Conservation (phyloP, 1,140 invertebrate species). For the Sinella curviseta region DNA sequence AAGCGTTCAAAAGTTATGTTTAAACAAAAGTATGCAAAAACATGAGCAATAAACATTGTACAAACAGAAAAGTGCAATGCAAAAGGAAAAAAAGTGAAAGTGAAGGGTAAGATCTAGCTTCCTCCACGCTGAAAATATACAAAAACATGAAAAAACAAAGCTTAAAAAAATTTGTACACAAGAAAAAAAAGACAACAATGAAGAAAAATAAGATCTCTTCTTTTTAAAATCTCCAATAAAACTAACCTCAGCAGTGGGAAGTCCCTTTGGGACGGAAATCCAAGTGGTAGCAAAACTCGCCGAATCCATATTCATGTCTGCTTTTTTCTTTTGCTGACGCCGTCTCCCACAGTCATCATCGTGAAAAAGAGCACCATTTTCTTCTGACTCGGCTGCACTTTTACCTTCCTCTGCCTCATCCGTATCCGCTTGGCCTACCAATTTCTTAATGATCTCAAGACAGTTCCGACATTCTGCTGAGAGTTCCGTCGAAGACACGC, state of each 20-base stretch:
- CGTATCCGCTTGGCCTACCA: conserved; percentile 27
- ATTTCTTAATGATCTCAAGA: conserved; percentile 46
- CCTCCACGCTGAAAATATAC: conserved; percentile 18
- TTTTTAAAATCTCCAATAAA: neutral
- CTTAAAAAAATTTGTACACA: neutral
- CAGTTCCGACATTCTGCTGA: conserved; percentile 48
- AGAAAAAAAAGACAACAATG: neutral
- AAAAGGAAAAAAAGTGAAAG: conserved; percentile 6
- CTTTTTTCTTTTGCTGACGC: neutral
- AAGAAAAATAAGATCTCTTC: neutral
- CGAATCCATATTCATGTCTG: conserved; percentile 1
- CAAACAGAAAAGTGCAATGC: too few species aligned
- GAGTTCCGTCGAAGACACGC: conserved; percentile 41
- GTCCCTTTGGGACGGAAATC: conserved; percentile 45
- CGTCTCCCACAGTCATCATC: neutral
- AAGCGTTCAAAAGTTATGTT: neutral
- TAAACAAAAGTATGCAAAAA: neutral
- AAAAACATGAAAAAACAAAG: neutral
- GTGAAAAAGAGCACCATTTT: conserved; percentile 2
- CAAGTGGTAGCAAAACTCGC: conserved; percentile 38
- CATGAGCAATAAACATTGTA: neutral
- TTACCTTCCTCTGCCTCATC: neutral
- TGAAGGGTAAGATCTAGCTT: conserved; percentile 21
- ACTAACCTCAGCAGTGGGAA: conserved; percentile 45
- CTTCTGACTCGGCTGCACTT: conserved; percentile 1